Base-by-base conservation (phyloP, 1,140 invertebrate species). In the Adoxophyes honmai region DNA sequence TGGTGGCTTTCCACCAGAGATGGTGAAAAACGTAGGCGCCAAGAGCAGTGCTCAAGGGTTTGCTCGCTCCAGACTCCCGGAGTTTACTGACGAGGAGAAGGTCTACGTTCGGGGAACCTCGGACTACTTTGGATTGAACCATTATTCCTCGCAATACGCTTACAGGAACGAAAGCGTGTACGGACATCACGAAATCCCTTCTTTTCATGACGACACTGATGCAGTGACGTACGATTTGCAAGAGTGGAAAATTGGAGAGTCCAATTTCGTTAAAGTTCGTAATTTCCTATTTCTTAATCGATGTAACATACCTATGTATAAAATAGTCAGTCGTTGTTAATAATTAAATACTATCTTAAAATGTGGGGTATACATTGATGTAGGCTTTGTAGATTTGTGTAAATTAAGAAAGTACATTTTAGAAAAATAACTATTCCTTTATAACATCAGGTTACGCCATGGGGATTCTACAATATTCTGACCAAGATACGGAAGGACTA, bases 71-170 rank as follows among this genome's bases (percentile, higher is more conserved):
- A 68, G 90, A 28, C 67, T 91, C 5, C 81, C 80, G 3, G 68
- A 70, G n/a, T 84, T 90, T n/a, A 78, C 79, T 1, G 59, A 55
- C 1, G 72, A 78, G 33, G 78, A 81, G 59, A 42, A 75, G 3
- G 55, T 72, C 18, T 69, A 71, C 38, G 53, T 83, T 3, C 65
- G 57, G 28, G 89, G 90, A 13, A 83, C 81, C 9, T 83, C 88
- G 0, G 92, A 93, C 63, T 93, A 92, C 75, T 90, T 93, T 51
- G 92, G 91, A 16, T 66, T 93, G 0, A 93, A 93, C 54, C 83
- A 90, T 54, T 93, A 93, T 55, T 86, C 89, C 1, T 86, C 89
- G 1, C 68, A 34, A 10, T 54, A 72, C 5, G 67, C 66, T 1
- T 76, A 81, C 57, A 72, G 73, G 61, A 78, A 80, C 48, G 68